Percentiles rank a stretch among this genome's conserved stretches.
Evolutionary conservation across 2,113 vertebrate genomes (phyloP).

Genomic region (Raja brachyura): DNA sequence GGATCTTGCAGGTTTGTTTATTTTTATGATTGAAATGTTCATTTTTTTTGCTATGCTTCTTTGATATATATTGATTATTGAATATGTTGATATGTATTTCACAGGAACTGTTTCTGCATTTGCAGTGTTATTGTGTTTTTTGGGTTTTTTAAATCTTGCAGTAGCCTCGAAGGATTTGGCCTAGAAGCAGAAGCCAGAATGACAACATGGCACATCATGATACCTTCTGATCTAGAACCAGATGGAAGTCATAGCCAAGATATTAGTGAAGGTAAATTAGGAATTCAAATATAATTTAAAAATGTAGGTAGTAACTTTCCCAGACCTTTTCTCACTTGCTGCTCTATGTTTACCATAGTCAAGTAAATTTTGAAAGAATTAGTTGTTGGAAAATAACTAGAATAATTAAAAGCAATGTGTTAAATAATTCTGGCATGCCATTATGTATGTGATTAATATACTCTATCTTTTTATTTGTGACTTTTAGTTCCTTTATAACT

Average conservation of each 20-base stretch:
- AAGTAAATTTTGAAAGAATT: neutral
- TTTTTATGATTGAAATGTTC: neutral
- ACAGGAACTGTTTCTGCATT: neutral
- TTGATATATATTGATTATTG: neutral
- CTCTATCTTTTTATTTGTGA: neutral
- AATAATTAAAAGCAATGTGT: neutral
- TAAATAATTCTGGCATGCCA: neutral
- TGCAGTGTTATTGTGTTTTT: neutral
- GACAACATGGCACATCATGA: conserved; percentile 98
- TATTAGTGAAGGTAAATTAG: conserved; percentile 79
- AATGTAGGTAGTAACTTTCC: neutral
- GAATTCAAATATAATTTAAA: neutral
- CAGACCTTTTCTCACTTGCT: neutral
- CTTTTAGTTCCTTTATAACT: neutral
- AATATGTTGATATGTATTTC: neutral
- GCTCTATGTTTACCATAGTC: neutral
- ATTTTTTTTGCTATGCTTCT: neutral
- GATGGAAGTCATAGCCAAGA: conserved; percentile 82
- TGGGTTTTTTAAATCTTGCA: conserved; percentile 52
- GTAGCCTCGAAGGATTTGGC: conserved; percentile 89
- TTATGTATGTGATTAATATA: neutral
- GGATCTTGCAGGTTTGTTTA: neutral
- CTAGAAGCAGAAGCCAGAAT: conserved; percentile 95
- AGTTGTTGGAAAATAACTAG: neutral
- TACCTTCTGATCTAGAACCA: conserved; percentile 79